Base-by-base conservation (phyloP, 2,113 vertebrate genomes). In the Cinclus mexicanus region DNA sequence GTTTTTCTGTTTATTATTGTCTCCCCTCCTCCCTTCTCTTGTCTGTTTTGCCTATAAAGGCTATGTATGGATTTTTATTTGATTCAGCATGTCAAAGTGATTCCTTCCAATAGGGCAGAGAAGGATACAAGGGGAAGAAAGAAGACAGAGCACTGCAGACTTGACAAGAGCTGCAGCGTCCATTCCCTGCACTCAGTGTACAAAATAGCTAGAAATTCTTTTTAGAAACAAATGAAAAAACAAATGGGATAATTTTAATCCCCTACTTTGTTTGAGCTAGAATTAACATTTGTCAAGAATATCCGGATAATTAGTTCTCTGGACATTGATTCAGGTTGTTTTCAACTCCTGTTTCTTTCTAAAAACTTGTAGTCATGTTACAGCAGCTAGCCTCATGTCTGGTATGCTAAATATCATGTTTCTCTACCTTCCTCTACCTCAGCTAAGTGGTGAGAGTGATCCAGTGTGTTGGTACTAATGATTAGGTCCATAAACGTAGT, bases 21-120 rank as follows among this genome's bases (percentile, higher is more conserved):
- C 20, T 61, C 6, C 3, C 3, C 11, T 52, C 6, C 11, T 37
- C 7, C 11, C 4, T 67, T 78, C 31, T 57, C 14, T 46, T 67
- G 14, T 47, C 37, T 69, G 1, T 93, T 96, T 96, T 92, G 59
- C 52, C 41, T 78, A 78, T 72, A 95, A 94, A 86, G 35, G 52
- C 71, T 70, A 49, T 76, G n/a, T 90, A 72, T 57, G 21, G 44
- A 90, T 53, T 77, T 91, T 67, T 41, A 16, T 95, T 95, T 92
- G 86, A 87, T 96, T 95, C 82, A 86, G 35, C 85, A 75, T 93
- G 78, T 89, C 88, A 90, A 79, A 94, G 22, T 69, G 31, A 55
- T 96, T 94, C 84, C 55, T 95, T 94, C 89, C 87, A 90, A 96
- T 16, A 76, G 19, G 22, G 26, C 25, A 46, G 52, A 74, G 46